phyloP scores from a whole-genome alignment of 2,113 vertebrate species.

The Phainopepla nitens region DNA sequence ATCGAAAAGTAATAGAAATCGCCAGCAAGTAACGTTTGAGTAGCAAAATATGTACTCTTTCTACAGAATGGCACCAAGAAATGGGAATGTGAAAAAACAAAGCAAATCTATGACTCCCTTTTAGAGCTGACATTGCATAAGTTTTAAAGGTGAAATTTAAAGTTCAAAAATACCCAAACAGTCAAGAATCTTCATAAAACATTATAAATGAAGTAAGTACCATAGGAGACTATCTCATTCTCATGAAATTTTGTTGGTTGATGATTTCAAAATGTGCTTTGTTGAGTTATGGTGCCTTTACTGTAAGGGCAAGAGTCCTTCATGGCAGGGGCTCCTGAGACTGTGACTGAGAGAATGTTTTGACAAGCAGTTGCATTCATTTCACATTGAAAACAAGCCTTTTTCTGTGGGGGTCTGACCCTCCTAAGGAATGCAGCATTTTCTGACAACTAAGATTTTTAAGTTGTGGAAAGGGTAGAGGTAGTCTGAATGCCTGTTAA shows the following conservation, averaged over 20 bases:
- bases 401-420: not conserved
- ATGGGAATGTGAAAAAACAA: accelerated
- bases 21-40: not conserved
- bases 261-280: not conserved
- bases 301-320: not conserved
- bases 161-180: not conserved
- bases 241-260: not conserved
- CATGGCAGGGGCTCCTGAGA: not conserved
- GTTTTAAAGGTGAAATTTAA: not conserved
- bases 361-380: not conserved
- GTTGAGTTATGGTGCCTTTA: not conserved
- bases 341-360: not conserved
- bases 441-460: not conserved
- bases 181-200: not conserved
- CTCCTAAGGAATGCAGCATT: not conserved
- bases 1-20: too few species aligned
- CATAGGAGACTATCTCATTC: not conserved
- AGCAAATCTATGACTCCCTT: not conserved
- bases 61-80: not conserved
- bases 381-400: not conserved
- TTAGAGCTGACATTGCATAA: not conserved
- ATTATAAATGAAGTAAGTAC: not conserved
- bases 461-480: not conserved
- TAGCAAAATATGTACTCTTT: not conserved
- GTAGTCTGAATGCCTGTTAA: not conserved